Conservation (phyloP, 2,113 vertebrate genomes). For the Ancistrus triradiatus region DNA sequence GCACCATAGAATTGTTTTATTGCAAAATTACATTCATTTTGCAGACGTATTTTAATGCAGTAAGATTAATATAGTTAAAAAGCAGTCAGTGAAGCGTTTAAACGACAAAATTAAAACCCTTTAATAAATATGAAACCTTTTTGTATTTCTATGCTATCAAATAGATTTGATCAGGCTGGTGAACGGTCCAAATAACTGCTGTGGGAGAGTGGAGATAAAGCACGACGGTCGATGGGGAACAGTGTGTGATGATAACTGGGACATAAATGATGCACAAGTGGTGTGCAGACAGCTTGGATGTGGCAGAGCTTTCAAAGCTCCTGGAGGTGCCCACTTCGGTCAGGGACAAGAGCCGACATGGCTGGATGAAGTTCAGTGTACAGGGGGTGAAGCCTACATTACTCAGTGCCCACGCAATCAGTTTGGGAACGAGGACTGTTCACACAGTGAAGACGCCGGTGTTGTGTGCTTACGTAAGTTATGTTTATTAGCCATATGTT, state of each 20-base stretch:
- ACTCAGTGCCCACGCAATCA: conserved; percentile 45
- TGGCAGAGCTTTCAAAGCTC: conserved; percentile 25
- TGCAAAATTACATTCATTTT: too few relatives aligned
- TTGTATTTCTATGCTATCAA: conserved; percentile 32
- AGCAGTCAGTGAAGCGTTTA: too few relatives aligned
- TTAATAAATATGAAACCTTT: too few relatives aligned
- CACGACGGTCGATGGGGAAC: conserved; percentile 48
- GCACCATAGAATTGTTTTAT: too few relatives aligned
- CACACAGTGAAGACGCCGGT: conserved; percentile 59
- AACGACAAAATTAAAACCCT: too few relatives aligned
- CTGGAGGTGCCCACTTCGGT: conserved; percentile 31
- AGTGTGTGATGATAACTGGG: conserved; percentile 59
- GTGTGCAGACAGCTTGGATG: conserved; percentile 56
- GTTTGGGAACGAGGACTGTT: conserved; percentile 58
- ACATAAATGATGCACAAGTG: conserved; percentile 43
- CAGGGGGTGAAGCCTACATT: conserved; percentile 50
- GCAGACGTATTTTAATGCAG: too few relatives aligned
- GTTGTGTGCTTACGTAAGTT: conserved; percentile 59
- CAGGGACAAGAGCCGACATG: conserved; percentile 57
- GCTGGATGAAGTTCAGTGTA: conserved; percentile 59
- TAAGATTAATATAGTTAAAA: too few relatives aligned
- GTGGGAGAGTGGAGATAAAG: conserved; percentile 59
- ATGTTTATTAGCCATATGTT: not conserved
- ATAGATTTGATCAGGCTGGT: conserved; percentile 42
- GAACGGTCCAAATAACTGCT: conserved; percentile 45